phyloP scores from a whole-genome alignment of 2,797 vertebrate species.

The Pseudochirops corinnae region DNA sequence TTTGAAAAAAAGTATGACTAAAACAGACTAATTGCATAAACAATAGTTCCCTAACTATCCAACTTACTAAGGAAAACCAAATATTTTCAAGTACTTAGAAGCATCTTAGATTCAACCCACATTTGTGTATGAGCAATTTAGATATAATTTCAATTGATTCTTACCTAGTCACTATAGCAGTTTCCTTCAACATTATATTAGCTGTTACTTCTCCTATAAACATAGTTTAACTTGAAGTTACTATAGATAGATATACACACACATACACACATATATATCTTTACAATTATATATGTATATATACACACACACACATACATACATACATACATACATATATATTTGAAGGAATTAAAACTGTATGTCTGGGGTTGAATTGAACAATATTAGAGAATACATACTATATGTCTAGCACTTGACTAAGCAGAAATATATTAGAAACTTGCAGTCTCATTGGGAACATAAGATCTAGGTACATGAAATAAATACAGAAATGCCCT shows the following conservation, averaged over 20 bases:
- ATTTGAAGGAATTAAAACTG: neutral
- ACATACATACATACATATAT: too few species aligned
- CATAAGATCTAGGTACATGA: neutral
- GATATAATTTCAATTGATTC: neutral
- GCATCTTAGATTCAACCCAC: neutral
- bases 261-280: too few species aligned
- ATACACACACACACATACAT: too few species aligned
- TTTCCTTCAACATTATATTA: neutral
- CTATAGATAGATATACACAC: neutral
- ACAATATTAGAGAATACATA: neutral
- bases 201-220: neutral
- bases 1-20: conserved; percentile 33
- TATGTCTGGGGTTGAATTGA: neutral
- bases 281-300: too few species aligned
- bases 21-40: conserved; percentile 39
- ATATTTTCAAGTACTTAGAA: neutral
- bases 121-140: neutral
- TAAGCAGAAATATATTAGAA: neutral
- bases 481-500: neutral
- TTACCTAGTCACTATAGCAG: neutral
- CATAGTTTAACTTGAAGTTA: neutral
- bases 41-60: neutral
- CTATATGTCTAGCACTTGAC: neutral
- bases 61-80: neutral
- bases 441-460: neutral